phyloP scores from a whole-genome alignment of 2,888 invertebrate genomes.

The Drosophila quasianomalipes region DNA sequence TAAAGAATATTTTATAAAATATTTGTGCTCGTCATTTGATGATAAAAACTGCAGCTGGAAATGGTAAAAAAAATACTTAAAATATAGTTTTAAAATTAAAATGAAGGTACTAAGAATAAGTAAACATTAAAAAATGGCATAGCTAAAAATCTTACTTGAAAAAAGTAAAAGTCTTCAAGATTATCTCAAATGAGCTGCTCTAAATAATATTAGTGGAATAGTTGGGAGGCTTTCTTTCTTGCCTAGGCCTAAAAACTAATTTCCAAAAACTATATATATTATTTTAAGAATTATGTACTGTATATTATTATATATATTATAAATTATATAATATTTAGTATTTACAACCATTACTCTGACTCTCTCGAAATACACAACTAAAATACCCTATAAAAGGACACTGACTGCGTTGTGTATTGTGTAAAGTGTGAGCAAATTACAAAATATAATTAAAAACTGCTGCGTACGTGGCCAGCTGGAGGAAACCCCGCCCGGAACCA shows the following conservation, averaged over 20 bases:
- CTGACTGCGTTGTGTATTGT: conserved; percentile 29
- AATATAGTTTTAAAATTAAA: neutral
- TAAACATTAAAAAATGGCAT: neutral
- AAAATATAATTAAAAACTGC: conserved; percentile 69
- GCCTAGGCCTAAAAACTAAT: neutral
- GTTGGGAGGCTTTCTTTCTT: neutral
- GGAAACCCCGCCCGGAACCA: neutral
- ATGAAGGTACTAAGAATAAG: too few species aligned
- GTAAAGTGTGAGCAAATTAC: conserved; percentile 52
- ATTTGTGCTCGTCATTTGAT: neutral
- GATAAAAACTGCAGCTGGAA: neutral
- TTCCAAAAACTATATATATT: neutral
- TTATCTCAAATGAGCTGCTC: neutral
- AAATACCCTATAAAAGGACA: neutral
- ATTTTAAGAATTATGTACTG: neutral
- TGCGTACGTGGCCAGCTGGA: neutral
- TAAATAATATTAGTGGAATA: neutral
- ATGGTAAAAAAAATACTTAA: too few species aligned
- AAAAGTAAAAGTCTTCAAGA: neutral
- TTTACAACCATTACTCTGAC: too few species aligned
- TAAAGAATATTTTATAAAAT: neutral
- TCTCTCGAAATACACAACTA: neutral
- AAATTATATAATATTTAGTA: neutral
- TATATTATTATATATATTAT: neutral
- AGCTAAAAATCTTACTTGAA: neutral